Conservation (phyloP, 2,797 vertebrate genomes). For the Mastacembelus armatus region DNA sequence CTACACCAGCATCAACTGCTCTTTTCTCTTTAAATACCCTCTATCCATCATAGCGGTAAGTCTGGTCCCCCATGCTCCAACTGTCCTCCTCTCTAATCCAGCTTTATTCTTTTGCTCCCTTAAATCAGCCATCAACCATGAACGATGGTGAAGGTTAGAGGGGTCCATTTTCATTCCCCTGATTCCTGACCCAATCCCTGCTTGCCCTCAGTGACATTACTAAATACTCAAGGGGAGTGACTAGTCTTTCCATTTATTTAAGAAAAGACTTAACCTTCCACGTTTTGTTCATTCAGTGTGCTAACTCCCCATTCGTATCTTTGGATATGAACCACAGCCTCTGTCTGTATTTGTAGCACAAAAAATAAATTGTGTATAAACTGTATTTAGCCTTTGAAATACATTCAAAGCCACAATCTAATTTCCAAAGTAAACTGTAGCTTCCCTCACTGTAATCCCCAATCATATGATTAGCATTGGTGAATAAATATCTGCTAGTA, state of each 20-base stretch:
- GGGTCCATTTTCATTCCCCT: constrained; percentile 76
- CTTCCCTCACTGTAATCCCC: constrained; percentile 11
- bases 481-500: constrained; percentile 29
- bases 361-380: too few species aligned
- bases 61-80: constrained; percentile 46
- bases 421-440: constrained; percentile 18
- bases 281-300: constrained; percentile 34
- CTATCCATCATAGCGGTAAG: constrained; percentile 80
- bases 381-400: constrained; percentile 27
- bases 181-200: constrained; percentile 62
- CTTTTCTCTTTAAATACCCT: constrained; percentile 76
- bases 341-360: neutral
- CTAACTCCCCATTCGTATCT: constrained; percentile 2
- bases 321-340: neutral
- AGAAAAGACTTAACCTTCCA: constrained; percentile 49
- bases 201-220: constrained; percentile 81
- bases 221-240: constrained; percentile 82
- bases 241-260: constrained; percentile 75
- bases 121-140: constrained; percentile 82
- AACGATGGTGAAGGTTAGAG: constrained; percentile 83
- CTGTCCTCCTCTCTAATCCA: constrained; percentile 48
- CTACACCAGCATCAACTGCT: constrained; percentile 56
- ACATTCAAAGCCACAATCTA: constrained; percentile 5
- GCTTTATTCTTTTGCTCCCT: constrained; percentile 46
- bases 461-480: constrained; percentile 15